phyloP scores from a whole-genome alignment of 2,888 invertebrate genomes.

The Cheilosia scutellata region DNA sequence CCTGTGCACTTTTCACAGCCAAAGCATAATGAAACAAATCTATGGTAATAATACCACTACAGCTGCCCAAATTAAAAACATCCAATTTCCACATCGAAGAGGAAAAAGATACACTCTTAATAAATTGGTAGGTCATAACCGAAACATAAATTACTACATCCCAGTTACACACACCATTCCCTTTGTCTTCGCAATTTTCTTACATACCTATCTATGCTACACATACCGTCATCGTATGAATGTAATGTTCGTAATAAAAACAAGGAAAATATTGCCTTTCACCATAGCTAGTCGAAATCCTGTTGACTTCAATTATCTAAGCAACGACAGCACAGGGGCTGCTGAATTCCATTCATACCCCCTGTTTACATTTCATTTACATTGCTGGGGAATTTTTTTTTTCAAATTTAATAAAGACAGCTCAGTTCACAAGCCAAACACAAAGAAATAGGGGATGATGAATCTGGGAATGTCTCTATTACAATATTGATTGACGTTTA shows the following conservation, averaged over 20 bases:
- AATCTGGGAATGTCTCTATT: constrained; percentile 70
- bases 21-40: constrained; percentile 2
- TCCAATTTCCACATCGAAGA: constrained; percentile 53
- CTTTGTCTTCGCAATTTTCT: constrained; percentile 60
- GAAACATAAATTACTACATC: constrained; percentile 67
- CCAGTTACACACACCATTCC: constrained; percentile 41
- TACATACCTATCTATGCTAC: constrained; percentile 32
- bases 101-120: constrained; percentile 34
- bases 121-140: constrained; percentile 70
- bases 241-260: constrained; percentile 52
- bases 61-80: constrained; percentile 66
- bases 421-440: constrained; percentile 41
- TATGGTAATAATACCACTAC: constrained; percentile 50
- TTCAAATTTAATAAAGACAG: constrained; percentile 72
- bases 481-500: constrained; percentile 75
- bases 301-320: constrained; percentile 75
- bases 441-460: constrained; percentile 64
- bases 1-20: constrained; percentile 1
- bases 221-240: constrained; percentile 26
- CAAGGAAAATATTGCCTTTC: constrained; percentile 63
- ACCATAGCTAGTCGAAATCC: constrained; percentile 48
- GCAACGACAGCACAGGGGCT: constrained; percentile 54
- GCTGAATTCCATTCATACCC: constrained; percentile 58
- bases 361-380: constrained; percentile 75
- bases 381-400: constrained; percentile 52